Evolutionary conservation across 2,888 invertebrate species (phyloP), one percentile per base, ranked within the genome.

Genomic region (Idaea straminata): DNA sequence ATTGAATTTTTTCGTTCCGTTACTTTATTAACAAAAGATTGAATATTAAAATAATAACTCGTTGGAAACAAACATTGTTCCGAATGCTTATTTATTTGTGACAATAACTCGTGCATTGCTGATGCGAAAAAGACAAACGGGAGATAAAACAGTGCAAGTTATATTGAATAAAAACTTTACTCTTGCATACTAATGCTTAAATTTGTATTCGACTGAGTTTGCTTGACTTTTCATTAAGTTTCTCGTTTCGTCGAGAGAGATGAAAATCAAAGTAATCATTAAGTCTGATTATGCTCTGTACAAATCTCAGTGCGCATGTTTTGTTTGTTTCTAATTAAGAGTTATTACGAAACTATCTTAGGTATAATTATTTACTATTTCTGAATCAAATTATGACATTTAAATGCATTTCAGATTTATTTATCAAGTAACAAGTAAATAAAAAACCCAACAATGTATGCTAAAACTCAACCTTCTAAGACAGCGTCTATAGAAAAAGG

Each of bases 161-260:
- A 86, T 88, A 91, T 91, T 88, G 83, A 91, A 91, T 91, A 88
- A 88, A 89, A 91, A 91, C 90, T 91, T 91, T 88, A 82, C 83
- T 88, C 88, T 89, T 91, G 91, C 90, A 91, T 91, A 91, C 88
- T 91, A 91, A 91, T 91, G 88, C 79, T 86, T 80, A 87, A 90
- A 89, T 91, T 91, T 89, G 86, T 91, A 91, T 90, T 91, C 90
- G 86, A 83, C 85, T 82, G 87, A 90, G 89, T 89, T 89, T 87
- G 85, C 86, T 90, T 90, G 89, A 91, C 89, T 90, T 90, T 89
- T 89, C 89, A 89, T 91, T 90, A 89, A 89, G 84, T 87, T 87
- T 83, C 87, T 85, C 85, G 86, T 87, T 86, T 85, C 84, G 83
- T 83, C 80, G 82, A 77, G 84, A 82, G 82, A 77, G 85, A 88